phyloP scores from a whole-genome alignment of 2,888 invertebrate species.

The Hyalella azteca region DNA sequence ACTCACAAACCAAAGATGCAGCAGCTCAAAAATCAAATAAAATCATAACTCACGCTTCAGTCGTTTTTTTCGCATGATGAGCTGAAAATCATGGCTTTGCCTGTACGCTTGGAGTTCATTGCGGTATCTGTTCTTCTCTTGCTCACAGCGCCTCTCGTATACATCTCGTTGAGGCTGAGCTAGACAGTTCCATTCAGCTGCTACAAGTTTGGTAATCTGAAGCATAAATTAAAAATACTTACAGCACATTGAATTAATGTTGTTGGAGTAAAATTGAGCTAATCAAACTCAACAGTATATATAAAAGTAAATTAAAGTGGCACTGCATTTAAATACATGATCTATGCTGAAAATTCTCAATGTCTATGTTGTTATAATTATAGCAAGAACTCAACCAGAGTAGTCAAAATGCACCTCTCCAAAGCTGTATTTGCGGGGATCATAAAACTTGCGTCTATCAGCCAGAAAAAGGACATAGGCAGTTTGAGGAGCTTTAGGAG shows the following conservation, averaged over 20 bases:
- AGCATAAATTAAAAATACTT: too few species aligned
- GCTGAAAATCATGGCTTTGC: constrained; percentile 68
- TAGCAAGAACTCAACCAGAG: too few species aligned
- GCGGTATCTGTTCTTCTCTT: constrained; percentile 68
- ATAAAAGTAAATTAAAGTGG: too few species aligned
- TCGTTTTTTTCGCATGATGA: constrained; percentile 67
- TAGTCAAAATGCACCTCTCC: constrained; percentile 66
- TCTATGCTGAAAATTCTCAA: too few species aligned
- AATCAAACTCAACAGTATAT: too few species aligned
- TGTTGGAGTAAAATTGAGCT: too few species aligned
- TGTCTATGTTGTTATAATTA: too few species aligned
- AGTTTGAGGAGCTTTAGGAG: constrained; percentile 69
- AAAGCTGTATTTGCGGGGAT: constrained; percentile 64
- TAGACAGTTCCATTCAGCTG: constrained; percentile 69
- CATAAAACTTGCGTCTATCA: constrained; percentile 68
- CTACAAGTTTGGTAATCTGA: constrained; percentile 67
- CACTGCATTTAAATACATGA: too few species aligned
- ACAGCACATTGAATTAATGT: too few species aligned
- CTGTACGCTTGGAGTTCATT: constrained; percentile 68
- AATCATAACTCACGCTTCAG: constrained; percentile 63
- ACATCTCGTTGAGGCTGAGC: constrained; percentile 67
- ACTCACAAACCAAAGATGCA: too few species aligned
- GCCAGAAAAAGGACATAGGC: constrained; percentile 69
- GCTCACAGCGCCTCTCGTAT: constrained; percentile 68
- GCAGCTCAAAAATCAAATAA: too few species aligned